Evolutionary conservation across 1,140 invertebrate genomes (phyloP), one percentile per base, ranked within the genome.

Genomic region (Batillaria attramentaria): DNA sequence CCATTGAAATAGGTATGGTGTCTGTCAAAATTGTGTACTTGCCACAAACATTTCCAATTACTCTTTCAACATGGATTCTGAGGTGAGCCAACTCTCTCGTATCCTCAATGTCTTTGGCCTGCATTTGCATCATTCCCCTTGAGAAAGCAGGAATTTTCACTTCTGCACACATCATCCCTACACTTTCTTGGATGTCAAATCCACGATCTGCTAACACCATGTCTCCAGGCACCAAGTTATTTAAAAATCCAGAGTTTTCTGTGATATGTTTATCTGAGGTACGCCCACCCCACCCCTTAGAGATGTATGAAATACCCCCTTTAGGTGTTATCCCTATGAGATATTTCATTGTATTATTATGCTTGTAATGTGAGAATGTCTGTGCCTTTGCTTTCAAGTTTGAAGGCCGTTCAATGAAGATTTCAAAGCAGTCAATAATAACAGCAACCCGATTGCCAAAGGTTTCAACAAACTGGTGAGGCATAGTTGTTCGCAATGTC

Each of bases 51-150:
- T 31, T 50, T 37, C 84, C 85, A 78, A 87, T 87, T 13, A 84
- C 85, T 69, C 85, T 78, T 83, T 87, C 85, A 2, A 88, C 86
- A 81, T 87, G 86, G 31, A 87, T 87, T 37, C 87, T 60, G 16
- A 86, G 76, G 33, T 77, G 43, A 28, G 85, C 86, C 37, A 87
- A 82, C 69, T 81, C 66, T 54, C 83, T 43, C 28, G 84, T 84
- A 46, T 79, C 60, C 73, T 81, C 80, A 24, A 77, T 31, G 66
- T 65, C 57, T 57, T 66, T 31, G 42, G 74, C 57, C 37, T 43
- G 37, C 39, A 77, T 31, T 69, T 85, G 84, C 42, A 24, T 24
- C 73, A 80, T 81, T 41, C 84, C 78, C 43, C 72, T 82, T 24
- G 83, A 80, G 37, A 84, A 84, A 39, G 77, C 80, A n/a, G 81